Base-by-base conservation (phyloP, 1,140 invertebrate genomes). In the Drosophila sechellia region DNA sequence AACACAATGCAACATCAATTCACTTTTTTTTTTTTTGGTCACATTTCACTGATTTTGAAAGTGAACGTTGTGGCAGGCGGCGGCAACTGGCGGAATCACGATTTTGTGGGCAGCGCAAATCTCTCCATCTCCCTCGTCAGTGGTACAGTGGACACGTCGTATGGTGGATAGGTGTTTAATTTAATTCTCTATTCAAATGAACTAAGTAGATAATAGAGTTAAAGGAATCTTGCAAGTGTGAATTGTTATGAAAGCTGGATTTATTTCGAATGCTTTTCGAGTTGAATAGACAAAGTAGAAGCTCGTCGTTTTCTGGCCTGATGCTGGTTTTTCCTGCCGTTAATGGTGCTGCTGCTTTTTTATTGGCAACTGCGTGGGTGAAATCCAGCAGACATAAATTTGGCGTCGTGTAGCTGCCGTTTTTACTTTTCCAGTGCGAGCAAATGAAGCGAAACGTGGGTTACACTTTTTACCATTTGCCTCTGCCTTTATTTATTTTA, bases 1-100 rank as follows among this genome's bases (percentile, higher is more conserved):
- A 75, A 74, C 66, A 83, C 83, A 86, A 89, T 85, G 72, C 83
- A 81, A 81, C 78, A 63, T 70, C 52, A 70, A 66, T 85, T 81
- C 78, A 77, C 63, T 77, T 42, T 71, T 56, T 55, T 22, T 20
- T 22, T 22, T 81, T 77, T 86, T 65, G 60, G 84, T 90, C 87
- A 89, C 79, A 87, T 87, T 89, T 89, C 84, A 90, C 85, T 90
- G 83, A 89, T 87, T 87, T 89, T 87, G 84, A 87, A 87, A 87
- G 84, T 87, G 84, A 87, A 87, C 84, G 84, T 74, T 75, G 80
- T 49, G 42, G 55, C 57, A 63, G 57, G 49, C 70, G 64, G 66
- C 35, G 45, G 81, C 81, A 85, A 61, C 59, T 61, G 81, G 72
- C 81, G 81, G 81, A 83, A 86, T 86, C 83, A 86, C 83, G 83